A percentile compares a stretch with the other conserved stretches of the same genome.
These are phyloP conservation scores for Masnerella sp. DNA, from an alignment of 2,888 invertebrate species.

Conservation along the genomic window DNA sequence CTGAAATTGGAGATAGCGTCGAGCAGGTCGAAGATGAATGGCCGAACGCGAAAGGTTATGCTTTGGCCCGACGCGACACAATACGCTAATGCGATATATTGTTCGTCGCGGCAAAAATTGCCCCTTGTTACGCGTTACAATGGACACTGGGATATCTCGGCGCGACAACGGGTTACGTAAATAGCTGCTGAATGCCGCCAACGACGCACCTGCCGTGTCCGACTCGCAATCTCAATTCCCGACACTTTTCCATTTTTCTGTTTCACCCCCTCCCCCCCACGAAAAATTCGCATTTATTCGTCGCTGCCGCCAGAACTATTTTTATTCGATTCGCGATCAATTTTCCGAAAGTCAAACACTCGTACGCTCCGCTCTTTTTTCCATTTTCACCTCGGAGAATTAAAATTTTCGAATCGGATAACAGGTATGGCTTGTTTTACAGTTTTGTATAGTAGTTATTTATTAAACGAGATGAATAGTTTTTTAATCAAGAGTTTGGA, in stretches of 20 bases:
- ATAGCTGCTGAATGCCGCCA: conserved; percentile 54
- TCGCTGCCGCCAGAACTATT: too few species aligned
- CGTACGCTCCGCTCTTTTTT: too few species aligned
- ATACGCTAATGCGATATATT: conserved; percentile 77
- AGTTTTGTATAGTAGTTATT: too few species aligned
- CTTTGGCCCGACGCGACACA: conserved; percentile 64
- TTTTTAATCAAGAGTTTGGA: too few species aligned
- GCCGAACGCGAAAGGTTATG: conserved; percentile 54
- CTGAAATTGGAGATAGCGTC: conserved; percentile 50
- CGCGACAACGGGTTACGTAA: conserved; percentile 58
- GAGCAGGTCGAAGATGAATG: conserved; percentile 51
- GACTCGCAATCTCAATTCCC: conserved; percentile 34
- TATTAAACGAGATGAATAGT: too few species aligned
- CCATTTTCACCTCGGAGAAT: too few species aligned
- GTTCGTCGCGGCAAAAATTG: conserved; percentile 75
- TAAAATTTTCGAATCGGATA: too few species aligned
- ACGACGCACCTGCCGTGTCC: conserved; percentile 42
- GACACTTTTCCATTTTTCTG: conserved; percentile 19
- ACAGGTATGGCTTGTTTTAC: too few species aligned
- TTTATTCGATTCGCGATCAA: too few species aligned
- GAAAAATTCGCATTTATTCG: too few species aligned
- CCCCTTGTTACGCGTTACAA: conserved; percentile 74
- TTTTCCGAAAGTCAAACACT: too few species aligned
- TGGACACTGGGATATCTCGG: conserved; percentile 63
- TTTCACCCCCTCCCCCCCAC: neutral